Evolutionary conservation across 2,888 invertebrate genomes (phyloP).

Genomic region (Miltochrista miniata): DNA sequence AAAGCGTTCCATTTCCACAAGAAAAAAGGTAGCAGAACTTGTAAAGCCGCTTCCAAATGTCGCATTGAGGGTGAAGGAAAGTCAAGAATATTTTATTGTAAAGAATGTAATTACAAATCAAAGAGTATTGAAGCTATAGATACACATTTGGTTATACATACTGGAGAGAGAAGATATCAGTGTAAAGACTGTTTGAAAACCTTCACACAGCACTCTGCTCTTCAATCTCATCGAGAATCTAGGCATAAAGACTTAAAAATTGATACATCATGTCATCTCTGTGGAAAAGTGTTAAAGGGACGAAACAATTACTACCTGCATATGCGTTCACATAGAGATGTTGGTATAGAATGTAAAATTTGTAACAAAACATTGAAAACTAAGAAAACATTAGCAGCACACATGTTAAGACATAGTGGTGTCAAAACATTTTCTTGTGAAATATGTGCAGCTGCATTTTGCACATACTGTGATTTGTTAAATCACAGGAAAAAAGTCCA

Average conservation of each 20-base stretch:
- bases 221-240: slow-evolving; percentile 57
- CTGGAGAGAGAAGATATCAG: slow-evolving; percentile 55
- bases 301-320: slow-evolving; percentile 56
- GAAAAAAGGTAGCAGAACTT: slow-evolving; percentile 38
- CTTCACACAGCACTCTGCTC: slow-evolving; percentile 58
- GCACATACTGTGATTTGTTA: slow-evolving; percentile 55
- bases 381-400: slow-evolving; percentile 38
- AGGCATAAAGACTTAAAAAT: slow-evolving; percentile 49
- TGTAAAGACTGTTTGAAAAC: slow-evolving; percentile 56
- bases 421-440: slow-evolving; percentile 63
- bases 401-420: slow-evolving; percentile 62
- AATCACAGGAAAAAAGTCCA: slow-evolving; percentile 59
- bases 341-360: slow-evolving; percentile 23
- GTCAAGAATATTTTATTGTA: slow-evolving; percentile 41
- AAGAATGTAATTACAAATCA: slow-evolving; percentile 56
- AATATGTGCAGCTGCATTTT: slow-evolving; percentile 61
- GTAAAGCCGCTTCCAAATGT: slow-evolving; percentile 38
- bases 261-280: slow-evolving; percentile 61
- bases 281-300: slow-evolving; percentile 62
- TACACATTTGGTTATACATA: slow-evolving; percentile 55
- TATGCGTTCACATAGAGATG: slow-evolving; percentile 45
- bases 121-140: slow-evolving; percentile 54
- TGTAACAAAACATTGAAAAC: slow-evolving; percentile 47
- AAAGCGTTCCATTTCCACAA: slow-evolving; percentile 50
- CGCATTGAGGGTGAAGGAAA: slow-evolving; percentile 55